phyloP scores from a whole-genome alignment of 2,888 invertebrate genomes.

The Hypolimnas misippus region DNA sequence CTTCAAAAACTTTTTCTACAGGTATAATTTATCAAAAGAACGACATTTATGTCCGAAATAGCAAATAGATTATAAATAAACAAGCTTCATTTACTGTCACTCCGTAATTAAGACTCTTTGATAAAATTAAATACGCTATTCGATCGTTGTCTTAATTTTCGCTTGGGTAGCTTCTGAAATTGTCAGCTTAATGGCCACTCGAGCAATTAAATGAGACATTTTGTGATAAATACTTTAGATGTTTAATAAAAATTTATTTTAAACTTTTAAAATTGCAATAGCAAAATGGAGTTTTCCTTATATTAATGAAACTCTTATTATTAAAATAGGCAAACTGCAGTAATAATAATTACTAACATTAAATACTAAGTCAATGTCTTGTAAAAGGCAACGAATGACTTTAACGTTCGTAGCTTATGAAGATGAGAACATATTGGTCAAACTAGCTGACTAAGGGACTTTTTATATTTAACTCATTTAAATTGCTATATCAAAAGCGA shows the following conservation, averaged over 20 bases:
- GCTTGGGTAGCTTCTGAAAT: constrained; percentile 28
- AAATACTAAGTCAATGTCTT: too few relatives aligned
- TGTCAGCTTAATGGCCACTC: constrained; percentile 31
- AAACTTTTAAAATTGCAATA: neutral
- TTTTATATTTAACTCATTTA: too few relatives aligned
- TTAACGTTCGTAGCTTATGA: too few relatives aligned
- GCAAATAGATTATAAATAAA: constrained; percentile 6
- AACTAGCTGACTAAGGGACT: too few relatives aligned
- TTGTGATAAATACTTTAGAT: constrained; percentile 19
- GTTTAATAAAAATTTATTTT: constrained; percentile 8
- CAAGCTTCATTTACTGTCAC: neutral
- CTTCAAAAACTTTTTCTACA: neutral
- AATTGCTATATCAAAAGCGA: too few relatives aligned
- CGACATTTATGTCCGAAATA: too few relatives aligned
- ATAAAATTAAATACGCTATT: constrained; percentile 30
- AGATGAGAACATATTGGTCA: too few relatives aligned
- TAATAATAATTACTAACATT: too few relatives aligned
- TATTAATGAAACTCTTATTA: too few relatives aligned
- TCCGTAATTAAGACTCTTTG: constrained; percentile 16
- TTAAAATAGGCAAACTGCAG: too few relatives aligned
- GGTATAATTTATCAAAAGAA: neutral
- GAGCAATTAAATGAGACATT: constrained; percentile 18
- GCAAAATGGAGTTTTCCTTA: neutral
- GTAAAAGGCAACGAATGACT: too few relatives aligned
- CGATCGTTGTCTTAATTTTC: constrained; percentile 31